Evolutionary conservation across 2,888 invertebrate genomes (phyloP).

Genomic region (Netelia melanura): DNA sequence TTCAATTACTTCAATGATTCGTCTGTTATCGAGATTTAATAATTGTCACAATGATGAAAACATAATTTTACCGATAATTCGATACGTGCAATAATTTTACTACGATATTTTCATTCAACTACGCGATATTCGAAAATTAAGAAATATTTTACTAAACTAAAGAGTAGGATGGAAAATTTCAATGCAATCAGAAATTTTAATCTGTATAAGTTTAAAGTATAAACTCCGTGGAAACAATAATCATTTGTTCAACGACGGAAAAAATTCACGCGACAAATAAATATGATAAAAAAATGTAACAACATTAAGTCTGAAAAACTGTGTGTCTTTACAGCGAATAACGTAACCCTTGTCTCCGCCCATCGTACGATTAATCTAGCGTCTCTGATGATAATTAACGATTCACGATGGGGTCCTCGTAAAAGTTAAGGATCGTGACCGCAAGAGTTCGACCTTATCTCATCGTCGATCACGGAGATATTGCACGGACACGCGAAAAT

Average conservation of each 20-base stretch:
- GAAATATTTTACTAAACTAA: no score
- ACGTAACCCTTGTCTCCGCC: not conserved
- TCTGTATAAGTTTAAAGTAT: no score
- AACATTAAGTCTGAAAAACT: not conserved
- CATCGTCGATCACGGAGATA: constrained; percentile 65
- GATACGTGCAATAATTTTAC: no score
- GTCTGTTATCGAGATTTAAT: no score
- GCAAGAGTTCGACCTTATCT: constrained; percentile 67
- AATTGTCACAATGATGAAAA: no score
- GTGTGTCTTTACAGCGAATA: not conserved
- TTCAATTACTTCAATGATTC: no score
- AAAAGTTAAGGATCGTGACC: constrained; percentile 81
- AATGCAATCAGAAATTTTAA: no score
- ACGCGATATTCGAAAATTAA: no score
- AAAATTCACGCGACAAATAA: not conserved
- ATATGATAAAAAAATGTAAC: not conserved
- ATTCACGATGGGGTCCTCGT: constrained; percentile 70
- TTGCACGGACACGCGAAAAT: constrained; percentile 22
- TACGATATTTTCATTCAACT: no score
- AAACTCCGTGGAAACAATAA: no score
- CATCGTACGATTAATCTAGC: constrained; percentile 70
- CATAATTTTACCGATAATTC: no score
- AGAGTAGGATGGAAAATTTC: no score
- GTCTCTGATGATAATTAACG: constrained; percentile 77
- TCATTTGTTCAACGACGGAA: not conserved